phyloP scores from a whole-genome alignment of 2,113 vertebrate genomes.

The Tachuris rubrigastra region DNA sequence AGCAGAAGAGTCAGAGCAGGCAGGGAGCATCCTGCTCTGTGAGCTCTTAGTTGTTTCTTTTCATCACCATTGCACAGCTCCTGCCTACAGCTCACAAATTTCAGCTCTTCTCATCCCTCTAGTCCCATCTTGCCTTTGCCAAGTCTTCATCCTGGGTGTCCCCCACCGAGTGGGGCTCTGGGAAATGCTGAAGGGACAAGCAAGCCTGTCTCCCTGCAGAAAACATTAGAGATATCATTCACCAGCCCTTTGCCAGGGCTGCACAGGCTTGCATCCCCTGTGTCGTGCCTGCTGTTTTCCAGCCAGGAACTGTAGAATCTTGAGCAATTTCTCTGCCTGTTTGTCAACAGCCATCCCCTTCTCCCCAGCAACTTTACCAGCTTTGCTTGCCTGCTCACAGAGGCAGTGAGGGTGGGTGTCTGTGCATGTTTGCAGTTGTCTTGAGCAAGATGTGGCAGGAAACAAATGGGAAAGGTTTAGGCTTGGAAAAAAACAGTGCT shows the following conservation, averaged over 20 bases:
- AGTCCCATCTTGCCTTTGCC: not conserved
- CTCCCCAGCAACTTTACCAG: not conserved
- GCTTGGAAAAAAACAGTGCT: not conserved
- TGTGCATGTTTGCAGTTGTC: not conserved
- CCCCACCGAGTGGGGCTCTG: not conserved
- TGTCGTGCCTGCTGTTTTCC: not conserved
- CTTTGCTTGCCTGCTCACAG: not conserved
- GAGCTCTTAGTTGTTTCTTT: not conserved
- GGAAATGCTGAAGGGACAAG: not conserved
- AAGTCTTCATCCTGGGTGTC: not conserved
- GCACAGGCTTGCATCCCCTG: accelerated
- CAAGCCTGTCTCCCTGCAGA: not conserved
- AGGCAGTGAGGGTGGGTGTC: not conserved
- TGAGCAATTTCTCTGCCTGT: not conserved
- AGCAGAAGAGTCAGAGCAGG: not conserved
- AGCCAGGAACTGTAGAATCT: not conserved
- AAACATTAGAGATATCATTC: accelerated
- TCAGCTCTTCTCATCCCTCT: not conserved
- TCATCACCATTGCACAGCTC: not conserved
- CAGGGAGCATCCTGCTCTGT: not conserved
- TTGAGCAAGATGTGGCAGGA: not conserved
- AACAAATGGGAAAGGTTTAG: not conserved
- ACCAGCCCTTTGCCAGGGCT: not conserved
- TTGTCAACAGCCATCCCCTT: not conserved
- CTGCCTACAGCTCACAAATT: not conserved